Evolutionary conservation across 2,888 invertebrate species (phyloP), one percentile per base, ranked within the genome.

Genomic region (Ectobius pallidus): DNA sequence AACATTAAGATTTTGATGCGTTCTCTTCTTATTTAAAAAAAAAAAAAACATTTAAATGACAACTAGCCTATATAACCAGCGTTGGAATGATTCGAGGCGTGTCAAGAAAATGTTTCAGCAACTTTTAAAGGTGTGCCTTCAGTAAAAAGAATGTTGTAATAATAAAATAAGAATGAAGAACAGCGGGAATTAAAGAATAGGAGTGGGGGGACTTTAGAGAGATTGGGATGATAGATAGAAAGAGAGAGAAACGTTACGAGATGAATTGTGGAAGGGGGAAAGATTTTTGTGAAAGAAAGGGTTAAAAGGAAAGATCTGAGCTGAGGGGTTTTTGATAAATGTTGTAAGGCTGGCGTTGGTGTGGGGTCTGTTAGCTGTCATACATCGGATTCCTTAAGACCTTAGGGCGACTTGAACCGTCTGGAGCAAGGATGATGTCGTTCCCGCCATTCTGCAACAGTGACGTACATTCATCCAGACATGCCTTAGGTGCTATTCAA

Each of bases 291-390:
- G 52, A 52, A 52, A 52, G 52, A 52, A 52, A 52, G 52, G 52
- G 52, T 52, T 52, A 52, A 52, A 52, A 52, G 52, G 25, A 52
- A n/a, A n/a, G n/a, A 25, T 52, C 22, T 52, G 25, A n/a, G n/a
- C n/a, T 52, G 52, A 25, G 25, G 25, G 52, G 52, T 52, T 52
- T 52, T 52, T 52, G 52, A 52, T 52, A 52, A 52, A 52, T 52
- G 52, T 49, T 18, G 49, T 52, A 18, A 52, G 52, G 52, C 52
- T 52, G 52, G 2, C 14, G 52, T n/a, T 52, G 52, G 52, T 25
- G 9, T 25, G 52, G 52, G 52, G 52, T 7, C 52, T 25, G 52
- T 11, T 52, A 14, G 25, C 52, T 52, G 52, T 52, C 52, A 52
- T 52, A 52, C 52, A 25, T 52, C 20, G 52, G 20, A 52, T 52